Evolutionary conservation across 1,140 invertebrate genomes (phyloP).

Genomic region (Ceratina japonica): DNA sequence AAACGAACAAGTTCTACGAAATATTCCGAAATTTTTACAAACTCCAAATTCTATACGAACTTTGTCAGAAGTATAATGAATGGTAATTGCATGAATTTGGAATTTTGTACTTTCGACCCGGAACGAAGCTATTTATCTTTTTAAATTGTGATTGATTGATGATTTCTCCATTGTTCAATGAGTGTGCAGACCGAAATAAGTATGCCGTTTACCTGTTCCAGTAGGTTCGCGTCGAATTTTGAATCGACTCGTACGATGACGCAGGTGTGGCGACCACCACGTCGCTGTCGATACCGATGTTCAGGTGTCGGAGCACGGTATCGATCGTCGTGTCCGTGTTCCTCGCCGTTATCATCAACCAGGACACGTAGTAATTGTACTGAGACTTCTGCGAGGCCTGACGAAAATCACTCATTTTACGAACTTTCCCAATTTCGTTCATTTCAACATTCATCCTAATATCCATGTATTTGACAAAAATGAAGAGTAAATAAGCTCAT

Average conservation of each 20-base stretch:
- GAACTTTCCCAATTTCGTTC: neutral
- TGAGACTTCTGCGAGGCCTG: slow-evolving; percentile 71
- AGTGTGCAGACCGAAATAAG: neutral
- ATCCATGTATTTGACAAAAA: neutral
- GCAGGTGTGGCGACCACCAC: slow-evolving; percentile 65
- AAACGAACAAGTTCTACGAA: slow-evolving; percentile 32
- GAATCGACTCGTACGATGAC: slow-evolving; percentile 1
- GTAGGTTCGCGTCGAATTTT: slow-evolving; percentile 49
- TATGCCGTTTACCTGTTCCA: slow-evolving; percentile 61
- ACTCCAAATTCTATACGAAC: neutral
- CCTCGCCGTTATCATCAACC: slow-evolving; percentile 66
- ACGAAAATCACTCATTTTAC: neutral
- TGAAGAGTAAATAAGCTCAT: too few relatives aligned
- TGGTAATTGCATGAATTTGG: too few relatives aligned
- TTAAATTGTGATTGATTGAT: neutral
- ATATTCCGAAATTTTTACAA: neutral
- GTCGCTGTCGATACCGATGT: slow-evolving; percentile 71
- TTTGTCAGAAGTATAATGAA: too few relatives aligned
- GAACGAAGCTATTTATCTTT: too few relatives aligned
- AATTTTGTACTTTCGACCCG: too few relatives aligned
- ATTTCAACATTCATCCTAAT: too few relatives aligned
- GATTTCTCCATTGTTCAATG: neutral
- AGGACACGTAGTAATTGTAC: slow-evolving; percentile 71
- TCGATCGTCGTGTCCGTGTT: slow-evolving; percentile 61
- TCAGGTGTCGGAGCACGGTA: slow-evolving; percentile 61